These are phyloP conservation scores for Cirrhinus molitorella DNA, from an alignment of 2,797 vertebrate species.

Conservation along the genomic window DNA sequence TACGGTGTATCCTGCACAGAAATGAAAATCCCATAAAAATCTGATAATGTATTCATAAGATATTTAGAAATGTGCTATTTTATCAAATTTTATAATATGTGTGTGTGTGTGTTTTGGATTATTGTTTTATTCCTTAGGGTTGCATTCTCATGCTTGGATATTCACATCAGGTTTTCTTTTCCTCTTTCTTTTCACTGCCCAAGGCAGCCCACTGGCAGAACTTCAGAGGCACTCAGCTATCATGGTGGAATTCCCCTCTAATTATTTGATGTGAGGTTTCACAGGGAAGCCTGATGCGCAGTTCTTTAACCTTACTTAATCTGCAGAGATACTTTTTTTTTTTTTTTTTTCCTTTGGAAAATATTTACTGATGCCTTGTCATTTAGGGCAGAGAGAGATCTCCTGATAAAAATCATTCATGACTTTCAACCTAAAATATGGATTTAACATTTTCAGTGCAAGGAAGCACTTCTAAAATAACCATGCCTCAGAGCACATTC, in stretches of 20 bases:
- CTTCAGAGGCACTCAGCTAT: slow-evolving; percentile 70
- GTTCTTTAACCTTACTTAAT: slow-evolving; percentile 56
- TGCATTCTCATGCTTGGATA: slow-evolving; percentile 37
- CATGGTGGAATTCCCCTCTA: slow-evolving; percentile 49
- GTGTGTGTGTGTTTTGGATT: too few relatives aligned
- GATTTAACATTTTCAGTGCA: slow-evolving; percentile 26
- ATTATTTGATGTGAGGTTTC: slow-evolving; percentile 58
- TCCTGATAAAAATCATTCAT: slow-evolving; percentile 34
- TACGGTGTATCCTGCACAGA: not conserved
- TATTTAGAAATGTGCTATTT: not conserved
- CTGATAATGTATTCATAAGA: not conserved
- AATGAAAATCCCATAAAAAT: not conserved
- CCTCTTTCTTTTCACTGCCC: slow-evolving; percentile 65
- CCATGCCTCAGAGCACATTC: slow-evolving; percentile 20
- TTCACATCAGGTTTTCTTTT: slow-evolving; percentile 63
- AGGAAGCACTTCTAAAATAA: not conserved
- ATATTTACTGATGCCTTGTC: slow-evolving; percentile 30
- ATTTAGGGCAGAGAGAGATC: slow-evolving; percentile 9
- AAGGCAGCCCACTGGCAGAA: slow-evolving; percentile 69
- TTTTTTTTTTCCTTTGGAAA: slow-evolving; percentile 53
- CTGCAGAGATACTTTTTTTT: slow-evolving; percentile 57
- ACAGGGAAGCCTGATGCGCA: slow-evolving; percentile 53
- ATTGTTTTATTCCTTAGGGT: slow-evolving; percentile 34
- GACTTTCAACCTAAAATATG: slow-evolving; percentile 3
- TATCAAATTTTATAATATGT: not conserved